phyloP scores from a whole-genome alignment of 2,113 vertebrate genomes.

The Lampris incognitus region DNA sequence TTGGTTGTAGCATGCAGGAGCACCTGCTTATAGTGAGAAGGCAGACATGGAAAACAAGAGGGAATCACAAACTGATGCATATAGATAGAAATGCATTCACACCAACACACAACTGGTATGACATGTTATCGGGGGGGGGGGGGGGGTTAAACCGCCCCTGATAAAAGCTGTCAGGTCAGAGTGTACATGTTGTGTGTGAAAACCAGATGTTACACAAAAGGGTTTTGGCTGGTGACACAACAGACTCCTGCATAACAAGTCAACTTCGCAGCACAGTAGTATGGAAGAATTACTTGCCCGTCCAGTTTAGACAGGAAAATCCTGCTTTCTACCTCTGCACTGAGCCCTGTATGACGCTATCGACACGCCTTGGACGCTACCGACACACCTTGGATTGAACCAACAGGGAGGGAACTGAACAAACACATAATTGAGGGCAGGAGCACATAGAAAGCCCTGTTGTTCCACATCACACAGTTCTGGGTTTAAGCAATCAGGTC shows the following conservation, averaged over 20 bases:
- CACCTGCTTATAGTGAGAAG: no score
- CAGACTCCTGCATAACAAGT: not conserved
- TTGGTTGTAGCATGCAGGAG: not conserved
- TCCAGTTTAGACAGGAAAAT: slow-evolving; percentile 53
- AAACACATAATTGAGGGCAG: slow-evolving; percentile 50
- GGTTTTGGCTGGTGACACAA: not conserved
- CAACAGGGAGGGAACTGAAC: slow-evolving; percentile 64
- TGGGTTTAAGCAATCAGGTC: slow-evolving; percentile 29
- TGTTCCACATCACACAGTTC: slow-evolving; percentile 27
- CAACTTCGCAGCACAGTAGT: slow-evolving; percentile 7
- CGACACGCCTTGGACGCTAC: slow-evolving; percentile 62
- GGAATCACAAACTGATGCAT: not conserved
- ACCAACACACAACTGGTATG: slow-evolving; percentile 31
- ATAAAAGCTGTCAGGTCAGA: no score
- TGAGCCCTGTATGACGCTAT: slow-evolving; percentile 12
- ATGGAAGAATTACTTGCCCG: slow-evolving; percentile 22
- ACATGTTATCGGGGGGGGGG: not conserved
- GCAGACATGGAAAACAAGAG: not conserved
- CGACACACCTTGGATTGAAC: slow-evolving; percentile 70
- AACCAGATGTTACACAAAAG: not conserved
- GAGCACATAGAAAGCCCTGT: slow-evolving; percentile 26
- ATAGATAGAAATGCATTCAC: not conserved
- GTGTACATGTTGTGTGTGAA: not conserved
- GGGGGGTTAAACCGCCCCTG: no score
- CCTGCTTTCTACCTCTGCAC: slow-evolving; percentile 33